A percentile compares a stretch with the other conserved stretches of the same genome.
Evolutionary conservation across 2,888 invertebrate species (phyloP).

Genomic region (Anthoptus insignis): DNA sequence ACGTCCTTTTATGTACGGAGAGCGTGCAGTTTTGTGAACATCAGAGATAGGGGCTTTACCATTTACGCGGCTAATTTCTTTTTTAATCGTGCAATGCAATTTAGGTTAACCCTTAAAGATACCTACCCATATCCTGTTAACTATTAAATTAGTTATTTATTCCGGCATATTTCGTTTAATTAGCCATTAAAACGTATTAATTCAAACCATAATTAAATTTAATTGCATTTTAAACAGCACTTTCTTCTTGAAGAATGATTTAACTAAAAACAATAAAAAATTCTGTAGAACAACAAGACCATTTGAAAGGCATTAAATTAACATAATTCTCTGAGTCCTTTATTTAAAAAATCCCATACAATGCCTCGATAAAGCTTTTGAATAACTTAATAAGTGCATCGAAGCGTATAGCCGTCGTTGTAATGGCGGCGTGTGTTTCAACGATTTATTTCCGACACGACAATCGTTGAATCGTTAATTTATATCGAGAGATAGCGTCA

Average conservation of each 20-base stretch:
- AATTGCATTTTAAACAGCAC: neutral
- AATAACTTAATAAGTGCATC: conserved; percentile 42
- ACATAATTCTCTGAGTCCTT: conserved; percentile 28
- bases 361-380: conserved; percentile 31
- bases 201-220: neutral
- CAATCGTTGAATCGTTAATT: conserved; percentile 67
- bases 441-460: conserved; percentile 66
- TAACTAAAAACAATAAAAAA: conserved; percentile 28
- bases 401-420: conserved; percentile 36
- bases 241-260: neutral
- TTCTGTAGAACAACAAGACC: conserved; percentile 8
- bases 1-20: conserved; percentile 31
- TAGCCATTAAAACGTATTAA: neutral
- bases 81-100: neutral
- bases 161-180: too few species aligned
- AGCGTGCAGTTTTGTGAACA: conserved; percentile 25
- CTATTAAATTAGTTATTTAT: too few species aligned
- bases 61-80: conserved; percentile 13
- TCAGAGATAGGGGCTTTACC: conserved; percentile 21
- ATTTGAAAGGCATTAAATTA: conserved; percentile 12
- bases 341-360: conserved; percentile 20
- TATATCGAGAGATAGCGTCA: conserved; percentile 73
- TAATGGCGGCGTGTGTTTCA: conserved; percentile 49
- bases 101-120: neutral
- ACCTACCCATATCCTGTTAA: neutral